Percentiles rank a stretch among this genome's conserved stretches.
These are phyloP conservation scores for Emberiza fucata DNA, from an alignment of 2,113 vertebrate genomes.

Conservation along the genomic window DNA sequence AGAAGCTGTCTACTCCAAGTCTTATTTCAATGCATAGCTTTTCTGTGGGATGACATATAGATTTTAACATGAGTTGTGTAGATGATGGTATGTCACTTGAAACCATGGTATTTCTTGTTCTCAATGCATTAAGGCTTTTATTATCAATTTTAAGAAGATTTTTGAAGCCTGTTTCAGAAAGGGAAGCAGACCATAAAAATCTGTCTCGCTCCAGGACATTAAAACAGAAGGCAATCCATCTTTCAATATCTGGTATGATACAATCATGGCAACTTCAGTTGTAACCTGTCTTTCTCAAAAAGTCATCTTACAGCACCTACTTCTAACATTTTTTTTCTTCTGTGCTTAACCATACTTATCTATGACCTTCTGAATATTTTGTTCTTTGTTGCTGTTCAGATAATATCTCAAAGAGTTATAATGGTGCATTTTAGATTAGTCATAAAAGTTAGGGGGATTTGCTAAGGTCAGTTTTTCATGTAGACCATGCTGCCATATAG, in stretches of 20 bases:
- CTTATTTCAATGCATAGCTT: background rate
- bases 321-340: background rate
- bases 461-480: background rate
- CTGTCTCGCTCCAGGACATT: background rate
- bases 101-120: background rate
- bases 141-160: background rate
- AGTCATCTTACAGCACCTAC: background rate
- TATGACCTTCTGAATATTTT: background rate
- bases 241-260: background rate
- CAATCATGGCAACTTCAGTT: background rate
- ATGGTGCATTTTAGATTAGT: background rate
- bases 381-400: background rate
- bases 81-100: background rate
- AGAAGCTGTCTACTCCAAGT: background rate
- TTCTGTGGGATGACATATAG: background rate
- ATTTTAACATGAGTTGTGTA: background rate
- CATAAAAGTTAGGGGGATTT: background rate
- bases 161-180: background rate
- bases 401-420: background rate
- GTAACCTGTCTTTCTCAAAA: conserved; percentile 7
- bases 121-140: background rate
- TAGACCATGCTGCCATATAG: background rate
- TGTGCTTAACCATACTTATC: background rate
- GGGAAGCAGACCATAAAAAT: background rate
- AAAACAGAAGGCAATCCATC: background rate